Conservation (phyloP, 2,113 vertebrate genomes). For the Turdus rufiventris region DNA sequence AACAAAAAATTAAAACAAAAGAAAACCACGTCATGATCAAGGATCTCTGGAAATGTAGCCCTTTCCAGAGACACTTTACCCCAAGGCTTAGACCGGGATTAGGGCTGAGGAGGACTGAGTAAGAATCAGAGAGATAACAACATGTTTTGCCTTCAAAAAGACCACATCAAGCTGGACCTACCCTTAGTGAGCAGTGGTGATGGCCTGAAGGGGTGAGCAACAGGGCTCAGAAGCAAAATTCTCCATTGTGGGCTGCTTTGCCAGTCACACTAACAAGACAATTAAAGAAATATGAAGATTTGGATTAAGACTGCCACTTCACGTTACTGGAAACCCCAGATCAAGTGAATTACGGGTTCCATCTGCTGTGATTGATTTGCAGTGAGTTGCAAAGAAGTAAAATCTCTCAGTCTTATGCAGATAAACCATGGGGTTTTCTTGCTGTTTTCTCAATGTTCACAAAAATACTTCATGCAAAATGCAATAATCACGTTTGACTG, state of each 20-base stretch:
- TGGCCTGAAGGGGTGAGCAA: not conserved
- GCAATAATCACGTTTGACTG: not conserved
- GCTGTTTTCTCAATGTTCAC: not conserved
- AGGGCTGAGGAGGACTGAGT: not conserved
- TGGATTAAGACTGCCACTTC: not conserved
- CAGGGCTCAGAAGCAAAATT: not conserved
- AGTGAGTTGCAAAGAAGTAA: not conserved
- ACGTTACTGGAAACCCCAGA: not conserved
- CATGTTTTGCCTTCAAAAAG: not conserved
- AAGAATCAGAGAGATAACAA: not conserved
- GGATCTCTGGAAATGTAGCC: rapidly evolving
- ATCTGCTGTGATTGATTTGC: not conserved
- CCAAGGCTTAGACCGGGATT: not conserved
- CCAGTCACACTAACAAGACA: not conserved
- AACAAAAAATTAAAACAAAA: not conserved
- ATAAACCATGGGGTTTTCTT: not conserved
- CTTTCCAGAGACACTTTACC: not conserved
- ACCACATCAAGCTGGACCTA: not conserved
- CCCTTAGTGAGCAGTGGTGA: not conserved
- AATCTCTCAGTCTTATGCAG: not conserved
- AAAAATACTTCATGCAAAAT: not conserved
- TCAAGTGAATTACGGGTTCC: not conserved
- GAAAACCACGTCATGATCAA: not conserved
- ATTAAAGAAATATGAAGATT: not conserved
- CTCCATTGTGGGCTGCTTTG: not conserved